Conservation (phyloP, 1,140 invertebrate species). For the Diuraphis noxia region DNA sequence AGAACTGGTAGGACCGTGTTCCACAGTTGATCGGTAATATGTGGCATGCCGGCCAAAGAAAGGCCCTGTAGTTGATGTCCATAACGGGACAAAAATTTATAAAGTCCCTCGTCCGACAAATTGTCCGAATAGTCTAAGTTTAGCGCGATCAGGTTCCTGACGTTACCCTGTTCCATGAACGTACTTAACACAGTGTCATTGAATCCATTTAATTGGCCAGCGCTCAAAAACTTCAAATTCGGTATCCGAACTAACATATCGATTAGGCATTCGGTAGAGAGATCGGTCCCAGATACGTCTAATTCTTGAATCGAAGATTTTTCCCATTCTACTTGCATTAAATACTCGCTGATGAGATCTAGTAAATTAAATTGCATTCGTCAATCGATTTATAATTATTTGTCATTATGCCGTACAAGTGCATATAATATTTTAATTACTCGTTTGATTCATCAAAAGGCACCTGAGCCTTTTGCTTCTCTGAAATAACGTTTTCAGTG, state of each 20-base stretch:
- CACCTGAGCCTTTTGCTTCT: constrained; percentile 89
- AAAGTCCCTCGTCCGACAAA: constrained; percentile 86
- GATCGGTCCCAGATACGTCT: constrained; percentile 95
- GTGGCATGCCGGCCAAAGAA: constrained; percentile 91
- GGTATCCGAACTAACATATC: constrained; percentile 89
- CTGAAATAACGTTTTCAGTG: constrained; percentile 91
- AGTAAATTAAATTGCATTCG: constrained; percentile 57
- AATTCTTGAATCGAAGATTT: constrained; percentile 91
- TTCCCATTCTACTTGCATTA: constrained; percentile 97
- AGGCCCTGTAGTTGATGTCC: constrained; percentile 87
- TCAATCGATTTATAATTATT: not conserved
- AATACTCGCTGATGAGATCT: constrained; percentile 86
- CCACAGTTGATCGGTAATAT: constrained; percentile 97
- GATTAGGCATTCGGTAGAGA: constrained; percentile 90
- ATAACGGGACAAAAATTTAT: constrained; percentile 86
- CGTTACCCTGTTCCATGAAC: constrained; percentile 86
- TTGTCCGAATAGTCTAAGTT: constrained; percentile 96
- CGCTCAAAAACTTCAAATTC: constrained; percentile 84
- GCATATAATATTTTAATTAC: constrained; percentile 66
- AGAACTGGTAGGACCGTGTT: constrained; percentile 86
- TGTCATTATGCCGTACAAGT: not conserved
- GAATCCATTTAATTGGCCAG: constrained; percentile 96
- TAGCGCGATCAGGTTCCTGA: constrained; percentile 81
- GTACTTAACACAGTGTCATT: constrained; percentile 90
- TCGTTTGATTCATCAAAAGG: constrained; percentile 94